Evolutionary conservation across 2,888 invertebrate genomes (phyloP), one percentile per base, ranked within the genome.

Genomic region (Ephialtes manifestator): DNA sequence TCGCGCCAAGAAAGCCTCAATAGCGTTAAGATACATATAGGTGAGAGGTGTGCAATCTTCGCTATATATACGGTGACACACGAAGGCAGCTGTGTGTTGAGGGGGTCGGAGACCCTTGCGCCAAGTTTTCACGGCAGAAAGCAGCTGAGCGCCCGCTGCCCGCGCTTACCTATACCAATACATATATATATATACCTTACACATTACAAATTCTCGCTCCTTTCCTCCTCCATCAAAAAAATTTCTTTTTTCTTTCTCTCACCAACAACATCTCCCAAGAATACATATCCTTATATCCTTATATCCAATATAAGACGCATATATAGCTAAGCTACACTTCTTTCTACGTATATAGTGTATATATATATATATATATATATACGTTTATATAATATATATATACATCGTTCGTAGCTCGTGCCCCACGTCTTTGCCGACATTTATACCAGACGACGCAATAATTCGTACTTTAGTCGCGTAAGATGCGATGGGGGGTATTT

Each of bases 51-150:
- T 76, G 79, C 71, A 76, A 68, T 58, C 68, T 58, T 70, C 53
- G 28, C 51, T 65, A 70, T 43, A 70, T 43, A 39, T 46, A 53
- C 60, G 35, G 58, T 60, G 55, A 46, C 60, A 77, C 75, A 65
- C 71, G 71, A 71, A 80, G 2, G 88, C 92, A 92, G 92, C 91
- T 92, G 92, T 89, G 80, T 84, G 77, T 83, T 86, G 84, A 89
- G 89, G 90, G 92, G 92, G 91, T 91, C 87, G 83, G 85, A 86
- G 89, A 90, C 91, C 91, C 91, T 87, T 87, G 87, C 86, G 83
- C 88, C 85, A 80, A 83, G 87, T 88, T 87, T 89, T 87, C 87
- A 89, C 84, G 87, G 72, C 87, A 87, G 86, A 87, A 46, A 80
- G 90, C 90, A 90, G 90, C 90, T 90, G 90, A 90, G 88, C 86